Evolutionary conservation across 2,888 invertebrate genomes (phyloP), one percentile per base, ranked within the genome.

Genomic region (Aethes cnicana): DNA sequence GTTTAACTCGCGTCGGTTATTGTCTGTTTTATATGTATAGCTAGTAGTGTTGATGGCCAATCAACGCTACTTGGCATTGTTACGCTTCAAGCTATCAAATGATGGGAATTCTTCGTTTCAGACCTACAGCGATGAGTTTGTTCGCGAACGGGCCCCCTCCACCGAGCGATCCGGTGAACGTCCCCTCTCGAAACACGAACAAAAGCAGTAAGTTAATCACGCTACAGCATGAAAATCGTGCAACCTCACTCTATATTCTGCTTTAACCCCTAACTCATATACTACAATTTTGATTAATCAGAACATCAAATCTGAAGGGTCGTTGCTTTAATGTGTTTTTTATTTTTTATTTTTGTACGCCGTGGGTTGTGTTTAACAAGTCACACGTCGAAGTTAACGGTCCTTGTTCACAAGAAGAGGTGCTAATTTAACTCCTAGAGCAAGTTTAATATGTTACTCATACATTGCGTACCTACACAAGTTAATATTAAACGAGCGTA

Each of bases 91-190:
- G n/a, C n/a, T n/a, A n/a, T n/a, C n/a, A n/a, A n/a, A n/a, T n/a
- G n/a, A n/a, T n/a, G n/a, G n/a, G n/a, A 11, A 4, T 23, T 46
- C 17, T 23, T 53, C 7, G 36, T 72, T 77, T 65, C 71, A 91
- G 92, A 54, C 94, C 94, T 1, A 92, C 91, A 56, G 93, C 93
- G 1, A 91, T 92, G 80, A 92, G 91, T 62, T 72, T 94, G 57
- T 94, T 94, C 72, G 74, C 84, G 2, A 90, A 91, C 54, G 92
- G 92, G 6, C 91, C 93, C 1, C 90, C 91, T 2, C 74, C 90
- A 0, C 87, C 92, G 1, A 93, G 93, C 54, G 91, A 92, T 1
- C 93, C 94, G 3, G 89, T 94, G 11, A 90, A 93, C 60, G 92
- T 94, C 30, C 93, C 94, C 0, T 57, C 73, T 8, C 67, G 81